Base-by-base conservation (phyloP, 1,140 invertebrate species). In the Psix sp. region DNA sequence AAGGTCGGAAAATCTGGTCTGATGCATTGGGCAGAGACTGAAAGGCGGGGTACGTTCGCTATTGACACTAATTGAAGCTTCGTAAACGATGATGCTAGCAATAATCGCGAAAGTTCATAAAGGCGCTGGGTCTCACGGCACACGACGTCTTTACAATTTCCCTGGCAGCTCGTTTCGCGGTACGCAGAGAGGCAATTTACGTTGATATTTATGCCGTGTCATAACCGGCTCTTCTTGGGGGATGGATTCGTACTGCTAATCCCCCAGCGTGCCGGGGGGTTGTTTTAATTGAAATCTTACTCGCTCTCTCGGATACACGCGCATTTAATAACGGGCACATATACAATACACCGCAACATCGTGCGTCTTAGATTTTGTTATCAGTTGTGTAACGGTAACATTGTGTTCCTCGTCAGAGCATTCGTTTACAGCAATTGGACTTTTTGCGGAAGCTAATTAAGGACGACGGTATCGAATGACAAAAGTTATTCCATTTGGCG, bases 281-380 rank as follows among this genome's bases (percentile, higher is more conserved):
- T 86, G 84, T 86, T 87, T 87, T 87, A 87, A 87, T 87, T 87
- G 86, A 87, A 87, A 87, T 87, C 86, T 87, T 87, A 86, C 82
- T 85, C 83, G 80, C 77, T 76, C 73, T 72, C 74, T 75, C 77
- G 79, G 56, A 74, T 80, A 80, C 78, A 76, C 65, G 36, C 42
- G 24, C 56, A 46, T 70, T 45, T 56, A 68, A 63, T 74, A 62
- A 65, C 35, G 48, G 16, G 60, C 52, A 74, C 71, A 52, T 43
- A 33, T 29, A 52, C 59, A 51, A 42, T 5, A 43, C 38, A 36
- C 5, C 48, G 48, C n/a, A n/a, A n/a, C n/a, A n/a, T n/a, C n/a
- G n/a, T n/a, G n/a, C n/a, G n/a, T n/a, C n/a, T n/a, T n/a, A n/a
- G n/a, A n/a, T n/a, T 29, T 7, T 29, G 7, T 29, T 29, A 2